Evolutionary conservation across 2,888 invertebrate species (phyloP).

Genomic region (Temnothorax rugatulus): DNA sequence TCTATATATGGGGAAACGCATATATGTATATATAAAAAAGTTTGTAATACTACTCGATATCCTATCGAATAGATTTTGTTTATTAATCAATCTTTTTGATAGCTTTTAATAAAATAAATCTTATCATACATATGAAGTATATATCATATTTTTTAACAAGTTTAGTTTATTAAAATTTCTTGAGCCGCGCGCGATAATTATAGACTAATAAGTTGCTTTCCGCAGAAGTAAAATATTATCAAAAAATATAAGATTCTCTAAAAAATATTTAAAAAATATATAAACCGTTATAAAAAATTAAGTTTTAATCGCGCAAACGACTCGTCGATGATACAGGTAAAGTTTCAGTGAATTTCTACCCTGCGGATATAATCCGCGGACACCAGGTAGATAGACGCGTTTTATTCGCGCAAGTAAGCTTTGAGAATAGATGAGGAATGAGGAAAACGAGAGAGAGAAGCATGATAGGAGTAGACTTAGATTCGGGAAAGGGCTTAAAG

Average conservation of each 20-base stretch:
- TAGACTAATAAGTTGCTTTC: not conserved
- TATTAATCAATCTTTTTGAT: not conserved
- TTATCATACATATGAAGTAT: not conserved
- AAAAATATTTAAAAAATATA: not conserved
- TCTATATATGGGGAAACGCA: slow-evolving; percentile 10
- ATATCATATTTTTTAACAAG: not conserved
- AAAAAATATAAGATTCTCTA: not conserved
- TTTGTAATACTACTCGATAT: not conserved
- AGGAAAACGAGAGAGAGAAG: slow-evolving; percentile 63
- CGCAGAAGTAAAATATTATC: not conserved
- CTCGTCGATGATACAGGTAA: slow-evolving; percentile 28
- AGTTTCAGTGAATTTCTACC: slow-evolving; percentile 67
- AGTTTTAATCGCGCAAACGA: not conserved
- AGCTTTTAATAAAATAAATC: not conserved
- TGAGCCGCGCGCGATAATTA: not conserved
- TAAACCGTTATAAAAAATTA: slow-evolving; percentile 19
- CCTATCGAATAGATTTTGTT: slow-evolving; percentile 15
- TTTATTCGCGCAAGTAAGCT: slow-evolving; percentile 75
- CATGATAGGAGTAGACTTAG: slow-evolving; percentile 73
- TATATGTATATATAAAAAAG: not conserved
- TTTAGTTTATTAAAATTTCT: not conserved
- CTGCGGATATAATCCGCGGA: slow-evolving; percentile 69
- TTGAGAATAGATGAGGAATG: slow-evolving; percentile 80
- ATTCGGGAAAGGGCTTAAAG: slow-evolving; percentile 81
- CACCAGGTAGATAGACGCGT: slow-evolving; percentile 75